phyloP scores from a whole-genome alignment of 2,888 invertebrate genomes.

The Urechis unicinctus region DNA sequence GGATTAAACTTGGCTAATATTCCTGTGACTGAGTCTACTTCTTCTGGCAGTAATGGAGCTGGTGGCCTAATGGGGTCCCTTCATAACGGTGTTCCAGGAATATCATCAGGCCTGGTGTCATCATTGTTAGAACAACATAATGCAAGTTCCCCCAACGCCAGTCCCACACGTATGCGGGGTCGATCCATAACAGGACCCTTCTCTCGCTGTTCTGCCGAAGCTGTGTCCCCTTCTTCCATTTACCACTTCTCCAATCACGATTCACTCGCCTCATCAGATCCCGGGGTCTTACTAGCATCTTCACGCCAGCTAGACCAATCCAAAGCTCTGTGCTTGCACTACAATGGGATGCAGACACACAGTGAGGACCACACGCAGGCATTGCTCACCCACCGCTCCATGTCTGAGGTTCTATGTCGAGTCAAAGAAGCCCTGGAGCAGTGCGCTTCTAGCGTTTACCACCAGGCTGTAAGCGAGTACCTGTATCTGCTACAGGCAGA shows the following conservation, averaged over 20 bases:
- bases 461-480: slow-evolving; percentile 37
- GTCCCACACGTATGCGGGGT: too few relatives aligned
- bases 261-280: background rate
- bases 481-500: slow-evolving; percentile 70
- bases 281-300: too few relatives aligned
- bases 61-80: slow-evolving; percentile 5
- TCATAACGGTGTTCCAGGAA: too few relatives aligned
- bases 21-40: slow-evolving; percentile 1
- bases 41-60: background rate
- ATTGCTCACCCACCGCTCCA: slow-evolving; percentile 3
- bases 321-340: background rate
- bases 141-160: too few relatives aligned
- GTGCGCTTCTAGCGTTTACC: slow-evolving; percentile 23
- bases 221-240: too few relatives aligned
- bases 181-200: background rate
- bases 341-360: too few relatives aligned
- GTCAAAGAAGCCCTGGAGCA: slow-evolving; percentile 70
- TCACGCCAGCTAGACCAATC: background rate
- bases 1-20: slow-evolving; percentile 11
- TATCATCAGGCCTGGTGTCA: too few relatives aligned
- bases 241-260: background rate
- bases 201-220: background rate
- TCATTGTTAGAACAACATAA: too few relatives aligned
- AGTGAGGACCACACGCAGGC: slow-evolving; percentile 3
- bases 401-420: slow-evolving; percentile 64